Base-by-base conservation (phyloP, 2,113 vertebrate genomes). In the Osmerus mordax region DNA sequence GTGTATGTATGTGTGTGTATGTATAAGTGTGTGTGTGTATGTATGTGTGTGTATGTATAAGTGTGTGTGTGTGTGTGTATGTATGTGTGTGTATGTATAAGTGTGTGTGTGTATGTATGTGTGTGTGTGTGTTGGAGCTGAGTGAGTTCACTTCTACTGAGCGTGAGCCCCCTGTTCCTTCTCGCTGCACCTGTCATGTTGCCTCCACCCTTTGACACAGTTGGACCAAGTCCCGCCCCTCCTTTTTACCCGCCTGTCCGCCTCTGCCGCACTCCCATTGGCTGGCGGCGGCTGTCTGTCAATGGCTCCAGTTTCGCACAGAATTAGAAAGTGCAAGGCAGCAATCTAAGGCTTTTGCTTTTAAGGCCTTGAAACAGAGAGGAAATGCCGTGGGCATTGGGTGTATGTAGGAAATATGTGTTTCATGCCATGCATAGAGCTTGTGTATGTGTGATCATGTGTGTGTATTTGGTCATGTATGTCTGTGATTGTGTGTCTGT, bases 271-370 rank as follows among this genome's bases (percentile, higher is more conserved):
- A 76, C 80, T 79, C 73, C 55, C 13, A 51, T 69, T 65, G 63
- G 79, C 78, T 58, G 59, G 8, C 41, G 58, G 59, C 51, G 75
- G 62, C 78, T 89, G 87, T 86, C 83, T 73, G 76, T 90, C 89
- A 84, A 78, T 77, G 84, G 87, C 75, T 90, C 83, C 67, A 60
- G 76, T 91, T 90, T 91, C 86, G 77, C 76, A 83, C 81, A 70
- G 73, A 88, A 87, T 89, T 88, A 91, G 86, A 89, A 91, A 86
- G 85, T 87, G 83, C 79, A 88, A 82, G 80, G 78, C 82, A 87
- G 86, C 85, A 67, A 67, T 81, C 79, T 66, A 70, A 58, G 55
- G 72, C 68, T 4, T 78, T 83, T 69, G 78, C 84, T 82, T 89
- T 81, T 77, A 83, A 85, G 81, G 84, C 63, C 67, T 68, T 81